Evolutionary conservation across 2,113 vertebrate genomes (phyloP), one percentile per base, ranked within the genome.

Genomic region (Rhinichthys klamathensis): DNA sequence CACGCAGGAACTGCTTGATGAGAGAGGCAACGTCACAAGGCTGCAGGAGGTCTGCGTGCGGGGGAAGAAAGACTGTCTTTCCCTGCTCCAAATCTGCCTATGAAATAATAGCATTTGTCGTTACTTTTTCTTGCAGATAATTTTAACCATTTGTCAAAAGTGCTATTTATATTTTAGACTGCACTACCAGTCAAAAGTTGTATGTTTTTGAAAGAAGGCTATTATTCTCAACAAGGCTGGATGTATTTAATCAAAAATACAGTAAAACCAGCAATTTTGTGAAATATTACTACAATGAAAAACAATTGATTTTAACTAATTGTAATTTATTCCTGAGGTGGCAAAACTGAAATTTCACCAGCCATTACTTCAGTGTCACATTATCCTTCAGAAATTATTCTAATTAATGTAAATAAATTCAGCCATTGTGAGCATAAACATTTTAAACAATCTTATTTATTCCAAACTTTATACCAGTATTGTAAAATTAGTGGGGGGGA

Each of bases 1-100:
- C 92, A 6, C 92, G 87, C 38, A 93, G 85, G 84, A 94, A 94
- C 85, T 92, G 92, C 84, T 94, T 94, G 38, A 94, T 70, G 15
- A 94, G 61, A 0, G 90, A 87, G 0, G 93, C 92, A 1, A 93
- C 89, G 2, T 94, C 93, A 12, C 91, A 91, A 1, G 93, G 89
- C 54, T 91, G 91, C 12, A 92, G 60, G 46, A 78, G 56, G 27
- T 77, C 56, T 13, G 82, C 41, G 30, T 54, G 85, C 0, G 87
- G 81, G 13, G 85, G 85, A 30, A 25, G 65, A 49, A 91, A 89
- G 12, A 91, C 23, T 2, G 16, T 49, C 54, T 87, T 76, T 2
- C 91, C 88, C 65, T 82, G 89, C 87, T 91, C 91, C 83, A 91
- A 69, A 1, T 75, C 86, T 25, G 56, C 44, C 91, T 91, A 75